phyloP scores from a whole-genome alignment of 2,797 vertebrate species.

The Liparis tanakae region DNA sequence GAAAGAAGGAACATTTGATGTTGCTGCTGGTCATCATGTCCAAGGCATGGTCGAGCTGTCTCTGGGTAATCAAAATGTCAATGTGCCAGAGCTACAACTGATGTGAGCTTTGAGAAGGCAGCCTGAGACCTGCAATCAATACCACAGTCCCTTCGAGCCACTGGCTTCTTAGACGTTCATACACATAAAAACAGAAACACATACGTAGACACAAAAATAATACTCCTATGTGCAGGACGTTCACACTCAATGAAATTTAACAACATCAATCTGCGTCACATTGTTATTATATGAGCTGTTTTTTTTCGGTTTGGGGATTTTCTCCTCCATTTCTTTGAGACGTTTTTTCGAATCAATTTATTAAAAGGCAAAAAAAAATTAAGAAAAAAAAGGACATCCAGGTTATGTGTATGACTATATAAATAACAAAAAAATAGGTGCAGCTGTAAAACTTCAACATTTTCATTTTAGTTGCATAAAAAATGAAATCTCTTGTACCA shows the following conservation, averaged over 20 bases:
- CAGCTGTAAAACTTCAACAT: background rate
- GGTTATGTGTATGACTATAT: background rate
- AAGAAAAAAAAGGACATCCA: background rate
- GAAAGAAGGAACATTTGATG: conserved; percentile 36
- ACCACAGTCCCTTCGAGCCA: conserved; percentile 49
- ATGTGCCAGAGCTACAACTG: conserved; percentile 63
- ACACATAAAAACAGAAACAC: conserved; percentile 33
- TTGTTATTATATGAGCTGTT: background rate
- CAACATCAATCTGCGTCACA: background rate
- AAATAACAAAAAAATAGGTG: background rate
- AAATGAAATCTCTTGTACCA: background rate
- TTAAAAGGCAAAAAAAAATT: too few species aligned
- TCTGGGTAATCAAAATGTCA: conserved; percentile 77
- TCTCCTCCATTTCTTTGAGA: background rate
- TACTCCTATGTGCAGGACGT: conserved; percentile 3
- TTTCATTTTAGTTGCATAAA: background rate
- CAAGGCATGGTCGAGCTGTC: conserved; percentile 43
- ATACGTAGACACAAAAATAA: conserved; percentile 35
- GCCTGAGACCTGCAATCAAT: conserved; percentile 66
- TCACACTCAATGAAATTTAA: conserved; percentile 28
- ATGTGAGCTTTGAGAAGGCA: conserved; percentile 61
- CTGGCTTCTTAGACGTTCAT: conserved; percentile 33
- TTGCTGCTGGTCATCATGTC: conserved; percentile 51
- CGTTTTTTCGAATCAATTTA: background rate
- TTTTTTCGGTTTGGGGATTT: background rate